A percentile compares a stretch with the other conserved stretches of the same genome.
These are phyloP conservation scores for Drosophila melanocephala DNA, from an alignment of 2,888 invertebrate species.

Conservation along the genomic window DNA sequence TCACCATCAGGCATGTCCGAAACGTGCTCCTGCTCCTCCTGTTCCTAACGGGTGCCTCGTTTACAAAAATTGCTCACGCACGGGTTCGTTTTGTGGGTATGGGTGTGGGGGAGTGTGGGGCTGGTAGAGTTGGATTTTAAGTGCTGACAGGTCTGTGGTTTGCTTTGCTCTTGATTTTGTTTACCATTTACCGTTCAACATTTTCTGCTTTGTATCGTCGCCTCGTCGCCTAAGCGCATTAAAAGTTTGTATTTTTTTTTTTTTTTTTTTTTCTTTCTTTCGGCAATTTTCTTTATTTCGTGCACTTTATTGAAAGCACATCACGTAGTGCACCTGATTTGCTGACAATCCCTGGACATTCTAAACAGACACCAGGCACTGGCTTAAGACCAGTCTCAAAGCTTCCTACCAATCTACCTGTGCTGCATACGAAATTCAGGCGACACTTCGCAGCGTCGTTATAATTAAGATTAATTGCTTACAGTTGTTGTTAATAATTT, in stretches of 20 bases:
- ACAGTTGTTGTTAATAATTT: slow-evolving; percentile 32
- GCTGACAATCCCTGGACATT: slow-evolving; percentile 74
- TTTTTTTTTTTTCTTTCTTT: slow-evolving; percentile 30
- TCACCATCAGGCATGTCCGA: slow-evolving; percentile 37
- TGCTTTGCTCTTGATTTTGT: slow-evolving; percentile 65
- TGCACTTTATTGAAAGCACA: slow-evolving; percentile 78
- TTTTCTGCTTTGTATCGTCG: slow-evolving; percentile 59
- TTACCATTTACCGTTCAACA: slow-evolving; percentile 60
- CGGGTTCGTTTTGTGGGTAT: slow-evolving; percentile 48
- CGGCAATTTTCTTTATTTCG: slow-evolving; percentile 53
- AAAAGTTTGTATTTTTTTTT: slow-evolving; percentile 61
- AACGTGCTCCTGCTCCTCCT: slow-evolving; percentile 55
- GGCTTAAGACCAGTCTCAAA: slow-evolving; percentile 51
- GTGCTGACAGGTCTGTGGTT: slow-evolving; percentile 59
- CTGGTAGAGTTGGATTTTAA: slow-evolving; percentile 43
- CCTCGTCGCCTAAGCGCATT: slow-evolving; percentile 70
- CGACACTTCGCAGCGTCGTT: slow-evolving; percentile 28
- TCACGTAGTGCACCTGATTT: slow-evolving; percentile 84
- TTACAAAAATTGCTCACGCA: slow-evolving; percentile 78
- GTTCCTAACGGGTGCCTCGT: slow-evolving; percentile 45
- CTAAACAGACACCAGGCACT: slow-evolving; percentile 53
- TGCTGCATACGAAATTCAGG: slow-evolving; percentile 58
- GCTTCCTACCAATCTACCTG: slow-evolving; percentile 41
- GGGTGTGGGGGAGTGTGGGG: neutral
- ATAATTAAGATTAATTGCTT: slow-evolving; percentile 78